Conservation (phyloP, 2,113 vertebrate genomes). For the Edolisoma coerulescens region DNA sequence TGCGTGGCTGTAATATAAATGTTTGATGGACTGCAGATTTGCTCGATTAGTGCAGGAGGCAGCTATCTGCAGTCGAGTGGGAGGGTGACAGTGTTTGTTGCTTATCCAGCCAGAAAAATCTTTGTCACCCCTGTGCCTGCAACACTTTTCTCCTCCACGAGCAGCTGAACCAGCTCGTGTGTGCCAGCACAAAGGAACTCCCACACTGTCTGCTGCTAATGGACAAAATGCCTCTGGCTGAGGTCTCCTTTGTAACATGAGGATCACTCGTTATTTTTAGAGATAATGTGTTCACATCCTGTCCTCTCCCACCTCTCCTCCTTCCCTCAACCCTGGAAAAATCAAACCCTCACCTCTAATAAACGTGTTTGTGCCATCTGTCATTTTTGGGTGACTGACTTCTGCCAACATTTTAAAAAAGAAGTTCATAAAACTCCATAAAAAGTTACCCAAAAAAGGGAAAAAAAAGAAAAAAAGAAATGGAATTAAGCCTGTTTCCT, state of each 20-base stretch:
- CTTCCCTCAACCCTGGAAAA: fast-evolving
- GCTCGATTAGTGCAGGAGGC: background rate
- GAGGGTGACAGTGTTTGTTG: background rate
- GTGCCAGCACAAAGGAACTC: background rate
- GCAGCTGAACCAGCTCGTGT: background rate
- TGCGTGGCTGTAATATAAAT: background rate
- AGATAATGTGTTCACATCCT: fast-evolving
- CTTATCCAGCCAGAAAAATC: background rate
- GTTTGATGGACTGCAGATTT: background rate
- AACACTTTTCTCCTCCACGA: background rate
- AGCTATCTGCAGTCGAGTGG: background rate
- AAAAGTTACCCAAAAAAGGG: background rate
- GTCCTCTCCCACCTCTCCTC: background rate
- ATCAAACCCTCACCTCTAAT: background rate
- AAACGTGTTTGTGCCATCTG: background rate
- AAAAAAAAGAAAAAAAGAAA: too few relatives aligned
- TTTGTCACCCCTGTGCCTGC: background rate
- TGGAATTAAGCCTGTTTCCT: background rate
- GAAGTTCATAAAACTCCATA: too few relatives aligned
- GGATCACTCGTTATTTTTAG: background rate
- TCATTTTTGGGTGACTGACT: background rate
- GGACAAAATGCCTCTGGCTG: background rate
- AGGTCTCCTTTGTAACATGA: background rate
- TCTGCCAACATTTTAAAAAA: too few relatives aligned
- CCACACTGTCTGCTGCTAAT: background rate